phyloP scores from a whole-genome alignment of 53 echinoderm and acorn worm genomes.

The Pentamera pediparva region DNA sequence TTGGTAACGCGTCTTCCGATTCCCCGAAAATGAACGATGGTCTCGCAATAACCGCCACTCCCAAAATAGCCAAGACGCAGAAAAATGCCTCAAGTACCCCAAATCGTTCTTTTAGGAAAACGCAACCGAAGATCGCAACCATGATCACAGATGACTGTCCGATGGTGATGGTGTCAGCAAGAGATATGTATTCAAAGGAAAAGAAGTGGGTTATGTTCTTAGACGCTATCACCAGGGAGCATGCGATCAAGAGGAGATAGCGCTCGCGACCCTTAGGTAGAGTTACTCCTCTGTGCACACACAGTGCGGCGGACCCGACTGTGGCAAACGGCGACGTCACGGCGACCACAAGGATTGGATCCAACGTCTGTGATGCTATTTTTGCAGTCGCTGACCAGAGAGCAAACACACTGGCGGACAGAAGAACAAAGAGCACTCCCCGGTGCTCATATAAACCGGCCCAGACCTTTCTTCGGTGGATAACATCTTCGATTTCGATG shows the following conservation, averaged over 20 bases:
- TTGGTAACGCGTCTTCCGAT: too few species aligned
- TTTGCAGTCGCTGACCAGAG: background rate
- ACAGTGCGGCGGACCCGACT: background rate
- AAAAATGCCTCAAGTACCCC: background rate
- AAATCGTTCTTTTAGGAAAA: background rate
- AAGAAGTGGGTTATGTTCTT: background rate
- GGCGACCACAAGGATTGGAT: background rate
- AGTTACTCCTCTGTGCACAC: background rate
- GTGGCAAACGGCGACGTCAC: background rate
- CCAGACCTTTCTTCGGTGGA: too few species aligned
- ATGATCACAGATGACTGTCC: background rate
- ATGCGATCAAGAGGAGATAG: background rate
- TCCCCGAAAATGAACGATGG: background rate
- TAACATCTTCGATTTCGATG: too few species aligned
- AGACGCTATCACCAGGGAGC: background rate
- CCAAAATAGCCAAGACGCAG: background rate
- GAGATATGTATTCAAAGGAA: background rate
- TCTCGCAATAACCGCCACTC: background rate
- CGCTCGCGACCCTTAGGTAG: background rate
- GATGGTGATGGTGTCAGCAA: background rate
- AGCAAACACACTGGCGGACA: background rate
- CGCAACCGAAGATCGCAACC: background rate
- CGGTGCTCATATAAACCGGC: too few species aligned
- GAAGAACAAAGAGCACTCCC: background rate
- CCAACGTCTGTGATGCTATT: background rate